Base-by-base conservation (phyloP, 2,113 vertebrate genomes). In the Maccullochella peelii region DNA sequence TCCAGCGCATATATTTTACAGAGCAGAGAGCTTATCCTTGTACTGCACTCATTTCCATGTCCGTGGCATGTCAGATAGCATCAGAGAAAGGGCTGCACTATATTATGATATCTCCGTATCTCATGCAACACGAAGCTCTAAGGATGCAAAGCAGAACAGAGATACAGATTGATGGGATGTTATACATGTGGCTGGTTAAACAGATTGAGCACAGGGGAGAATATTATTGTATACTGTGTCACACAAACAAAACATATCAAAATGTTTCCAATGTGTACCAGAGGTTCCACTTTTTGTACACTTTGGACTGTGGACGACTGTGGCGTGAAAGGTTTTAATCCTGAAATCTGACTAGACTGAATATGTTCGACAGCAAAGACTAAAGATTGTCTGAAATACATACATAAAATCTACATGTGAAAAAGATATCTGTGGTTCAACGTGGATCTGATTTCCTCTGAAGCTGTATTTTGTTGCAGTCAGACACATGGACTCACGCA, bases 11-110 rank as follows among this genome's bases (percentile, higher is more conserved):
- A 76, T 85, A 76, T 89, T 89, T 93, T 87, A 77, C 66, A 85
- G 76, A 79, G 82, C 77, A 16, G 44, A 84, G 88, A 90, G 79
- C 84, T 93, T 89, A 89, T 87, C 87, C 84, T 81, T 85, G 84
- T 85, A 52, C 87, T 77, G 18, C 5, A 38, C 74, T 88, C 62
- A 78, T 83, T 86, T 88, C 63, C 77, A 87, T 84, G 82, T 84
- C 70, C n/a, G 77, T 54, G 61, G 80, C 79, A 77, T 61, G 81
- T 90, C 81, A 73, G 82, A 75, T 21, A 61, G 59, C 70, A 80
- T 85, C 78, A 83, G 78, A 75, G 70, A 59, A 27, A 62, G 21
- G 33, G 58, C 55, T 36, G 80, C 52, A 27, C 52, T 47, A 20
- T 8, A 21, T 0, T 38, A 44, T 20, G 78, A 73, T 57, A 59